Evolutionary conservation across 2,113 vertebrate species (phyloP), one percentile per base, ranked within the genome.

Genomic region (Pluvialis apricaria): DNA sequence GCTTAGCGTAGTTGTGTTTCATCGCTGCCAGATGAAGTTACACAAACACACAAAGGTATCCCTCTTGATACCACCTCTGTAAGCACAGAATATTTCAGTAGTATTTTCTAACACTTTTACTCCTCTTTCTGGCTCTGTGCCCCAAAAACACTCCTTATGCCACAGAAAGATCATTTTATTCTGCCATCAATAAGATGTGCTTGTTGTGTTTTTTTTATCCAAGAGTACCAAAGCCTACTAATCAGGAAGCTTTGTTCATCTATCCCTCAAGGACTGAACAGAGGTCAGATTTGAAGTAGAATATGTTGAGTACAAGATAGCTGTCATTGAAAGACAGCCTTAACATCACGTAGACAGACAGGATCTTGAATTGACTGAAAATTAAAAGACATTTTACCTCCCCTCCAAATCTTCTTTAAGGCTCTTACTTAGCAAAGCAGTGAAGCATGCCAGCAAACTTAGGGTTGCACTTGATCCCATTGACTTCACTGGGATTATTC

Each of bases 161-260:
- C 76, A 86, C 66, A 73, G 87, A 95, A 75, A 22, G 57, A 95
- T 84, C 91, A 86, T 86, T 91, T 92, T 81, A 92, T 64, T 71
- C 79, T 65, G 57, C 80, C 21, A 82, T 86, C 80, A 84, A 70
- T 89, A 96, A 92, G 19, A 40, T 42, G 17, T 57, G 13, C 9
- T 55, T 44, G 10, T 14, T 79, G 52, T 32, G n/a, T 26, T 49
- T 77, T 40, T 71, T 62, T 34, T 22, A 55, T 62, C 31, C 28
- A 62, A 32, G 51, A 66, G 31, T 38, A 54, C 9, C 29, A 66
- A 60, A 65, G 51, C 62, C 15, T 45, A 25, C 34, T 66, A 38
- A n/a, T 69, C 36, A 81, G 21, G 29, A 75, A 68, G 31, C 19
- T 77, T 57, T 45, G 32, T 71, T 49, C n/a, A 49, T 51, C 29